Conservation (phyloP, 2,113 vertebrate species). For the Colistium nudipinnis region DNA sequence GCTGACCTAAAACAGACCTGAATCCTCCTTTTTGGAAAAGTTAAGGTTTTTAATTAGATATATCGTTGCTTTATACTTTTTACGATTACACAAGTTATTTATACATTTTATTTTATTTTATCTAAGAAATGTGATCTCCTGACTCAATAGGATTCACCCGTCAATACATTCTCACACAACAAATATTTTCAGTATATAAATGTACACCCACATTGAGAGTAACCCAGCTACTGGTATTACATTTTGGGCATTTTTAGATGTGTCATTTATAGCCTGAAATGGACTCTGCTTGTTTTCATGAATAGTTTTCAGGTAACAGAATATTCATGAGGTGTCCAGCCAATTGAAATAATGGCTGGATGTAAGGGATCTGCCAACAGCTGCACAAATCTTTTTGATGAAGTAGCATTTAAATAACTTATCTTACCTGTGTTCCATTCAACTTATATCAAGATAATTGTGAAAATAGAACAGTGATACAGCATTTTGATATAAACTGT, state of each 20-base stretch:
- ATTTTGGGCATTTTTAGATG: background rate
- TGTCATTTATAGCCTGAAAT: conserved; percentile 12
- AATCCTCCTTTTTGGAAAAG: background rate
- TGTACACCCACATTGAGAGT: background rate
- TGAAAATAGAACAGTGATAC: background rate
- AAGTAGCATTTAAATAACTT: conserved; percentile 1
- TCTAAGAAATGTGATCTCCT: conserved; percentile 1
- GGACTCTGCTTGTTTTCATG: conserved; percentile 22
- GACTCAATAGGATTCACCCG: conserved; percentile 54
- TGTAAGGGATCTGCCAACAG: conserved; percentile 2
- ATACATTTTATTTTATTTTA: conserved; percentile 58
- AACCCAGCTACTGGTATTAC: background rate
- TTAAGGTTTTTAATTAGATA: too few relatives aligned
- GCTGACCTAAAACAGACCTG: background rate
- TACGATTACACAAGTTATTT: background rate
- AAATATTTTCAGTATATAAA: background rate
- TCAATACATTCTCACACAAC: conserved; percentile 20
- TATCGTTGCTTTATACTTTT: too few relatives aligned
- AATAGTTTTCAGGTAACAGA: conserved; percentile 4
- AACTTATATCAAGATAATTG: too few relatives aligned
- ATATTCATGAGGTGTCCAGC: conserved; percentile 22
- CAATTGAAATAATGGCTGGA: conserved; percentile 14
- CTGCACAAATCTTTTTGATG: conserved; percentile 16
- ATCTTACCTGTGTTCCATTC: background rate
- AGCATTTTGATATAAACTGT: background rate